Conservation (phyloP, 1,140 invertebrate genomes). For the Pseudoatta argentina region DNA sequence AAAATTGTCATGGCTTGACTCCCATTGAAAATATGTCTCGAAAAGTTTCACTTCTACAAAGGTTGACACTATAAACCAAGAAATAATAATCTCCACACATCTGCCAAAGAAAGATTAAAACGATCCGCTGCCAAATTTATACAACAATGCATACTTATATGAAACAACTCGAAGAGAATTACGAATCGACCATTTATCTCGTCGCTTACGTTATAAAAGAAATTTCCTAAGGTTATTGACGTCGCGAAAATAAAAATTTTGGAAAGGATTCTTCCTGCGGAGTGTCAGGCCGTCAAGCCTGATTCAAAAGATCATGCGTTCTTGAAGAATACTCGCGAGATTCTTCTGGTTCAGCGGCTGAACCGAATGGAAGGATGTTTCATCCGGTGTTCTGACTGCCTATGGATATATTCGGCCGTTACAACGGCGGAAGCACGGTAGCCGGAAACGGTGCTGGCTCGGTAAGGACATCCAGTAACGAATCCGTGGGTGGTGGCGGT, state of each 20-base stretch:
- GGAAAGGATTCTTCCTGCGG: background rate
- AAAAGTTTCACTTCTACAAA: background rate
- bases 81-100: background rate
- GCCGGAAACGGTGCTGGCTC: conserved; percentile 78
- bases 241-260: background rate
- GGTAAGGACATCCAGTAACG: conserved; percentile 74
- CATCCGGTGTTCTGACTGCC: conserved; percentile 84
- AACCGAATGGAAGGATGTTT: conserved; percentile 83
- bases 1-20: background rate
- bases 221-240: background rate
- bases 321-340: conserved; percentile 12
- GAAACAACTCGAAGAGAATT: background rate
- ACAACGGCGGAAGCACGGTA: conserved; percentile 83
- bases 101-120: background rate
- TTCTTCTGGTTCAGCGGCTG: conserved; percentile 55
- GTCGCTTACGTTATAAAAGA: background rate
- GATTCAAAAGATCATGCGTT: conserved; percentile 22
- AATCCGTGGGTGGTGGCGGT: conserved; percentile 75
- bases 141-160: conserved; percentile 10
- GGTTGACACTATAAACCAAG: background rate
- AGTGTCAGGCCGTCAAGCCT: conserved; percentile 50
- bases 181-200: background rate
- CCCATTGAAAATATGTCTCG: too few relatives aligned
- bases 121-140: background rate
- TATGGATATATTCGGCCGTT: conserved; percentile 87